These are phyloP conservation scores for Drosophila sordidula DNA, from an alignment of 2,888 invertebrate species.

Conservation along the genomic window DNA sequence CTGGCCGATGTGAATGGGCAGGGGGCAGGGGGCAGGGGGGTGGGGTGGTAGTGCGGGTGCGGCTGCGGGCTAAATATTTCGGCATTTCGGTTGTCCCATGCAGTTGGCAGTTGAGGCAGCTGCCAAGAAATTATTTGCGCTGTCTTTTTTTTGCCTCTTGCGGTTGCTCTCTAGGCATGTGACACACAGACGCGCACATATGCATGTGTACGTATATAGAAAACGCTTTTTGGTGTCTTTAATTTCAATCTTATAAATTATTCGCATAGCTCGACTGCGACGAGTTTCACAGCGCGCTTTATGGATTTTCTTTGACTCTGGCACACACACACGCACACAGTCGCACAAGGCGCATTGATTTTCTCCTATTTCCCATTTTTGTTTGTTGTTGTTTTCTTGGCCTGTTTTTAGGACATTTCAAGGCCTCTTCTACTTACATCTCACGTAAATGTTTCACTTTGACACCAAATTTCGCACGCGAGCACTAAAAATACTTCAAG, in stretches of 20 bases:
- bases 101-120: constrained; percentile 31
- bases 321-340: constrained; percentile 12
- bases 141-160: constrained; percentile 29
- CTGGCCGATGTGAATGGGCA: neutral
- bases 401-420: constrained; percentile 63
- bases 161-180: constrained; percentile 21
- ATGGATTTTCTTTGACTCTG: constrained; percentile 63
- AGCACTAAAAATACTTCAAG: constrained; percentile 63
- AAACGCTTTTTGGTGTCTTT: constrained; percentile 49
- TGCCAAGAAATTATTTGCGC: constrained; percentile 56
- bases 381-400: constrained; percentile 33
- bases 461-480: constrained; percentile 67
- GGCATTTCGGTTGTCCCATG: constrained; percentile 36
- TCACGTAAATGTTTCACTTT: constrained; percentile 60
- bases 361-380: constrained; percentile 55
- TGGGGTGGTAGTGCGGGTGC: constrained; percentile 5
- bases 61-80: constrained; percentile 28
- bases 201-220: constrained; percentile 1
- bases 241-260: constrained; percentile 68
- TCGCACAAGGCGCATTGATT: constrained; percentile 66
- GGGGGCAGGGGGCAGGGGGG: neutral
- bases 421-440: constrained; percentile 60
- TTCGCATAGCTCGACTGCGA: constrained; percentile 61
- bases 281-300: constrained; percentile 63
- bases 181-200: constrained; percentile 10